Percentiles rank a stretch among this genome's conserved stretches.
Evolutionary conservation across 2,113 vertebrate species (phyloP).

Genomic region (Macrotis lagotis): DNA sequence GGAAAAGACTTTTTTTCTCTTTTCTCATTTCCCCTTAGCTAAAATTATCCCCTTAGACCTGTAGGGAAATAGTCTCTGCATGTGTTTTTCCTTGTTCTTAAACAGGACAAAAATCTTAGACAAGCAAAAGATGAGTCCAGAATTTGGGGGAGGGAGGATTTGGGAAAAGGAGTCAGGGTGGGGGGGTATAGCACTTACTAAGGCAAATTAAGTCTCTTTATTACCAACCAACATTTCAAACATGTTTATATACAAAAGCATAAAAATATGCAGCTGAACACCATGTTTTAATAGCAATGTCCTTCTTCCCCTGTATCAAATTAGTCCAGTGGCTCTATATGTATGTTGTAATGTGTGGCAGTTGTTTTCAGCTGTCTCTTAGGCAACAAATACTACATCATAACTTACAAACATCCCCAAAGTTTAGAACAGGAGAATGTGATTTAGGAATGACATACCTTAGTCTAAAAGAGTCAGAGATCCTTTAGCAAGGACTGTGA

Average conservation of each 20-base stretch:
- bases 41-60: slow-evolving; percentile 14
- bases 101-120: slow-evolving; percentile 25
- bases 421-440: slow-evolving; percentile 50
- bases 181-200: slow-evolving; percentile 4
- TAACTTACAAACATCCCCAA: slow-evolving; percentile 62
- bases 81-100: not conserved
- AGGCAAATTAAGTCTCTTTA: slow-evolving; percentile 33
- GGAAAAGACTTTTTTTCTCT: not conserved
- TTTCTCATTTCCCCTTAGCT: slow-evolving; percentile 40
- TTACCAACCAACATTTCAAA: slow-evolving; percentile 55
- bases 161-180: not conserved
- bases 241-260: slow-evolving; percentile 51
- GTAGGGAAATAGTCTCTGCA: not conserved
- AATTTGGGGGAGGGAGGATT: not conserved
- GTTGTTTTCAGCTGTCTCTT: slow-evolving; percentile 72
- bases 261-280: slow-evolving; percentile 52
- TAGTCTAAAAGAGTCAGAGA: slow-evolving; percentile 61
- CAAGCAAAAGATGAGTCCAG: not conserved
- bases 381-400: slow-evolving; percentile 66
- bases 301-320: slow-evolving; percentile 57
- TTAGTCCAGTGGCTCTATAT: slow-evolving; percentile 54
- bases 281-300: slow-evolving; percentile 24
- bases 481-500: slow-evolving; percentile 66
- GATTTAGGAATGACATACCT: slow-evolving; percentile 71
- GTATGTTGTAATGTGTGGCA: slow-evolving; percentile 49